These are phyloP conservation scores for Antennarius maculatus DNA, from an alignment of 2,797 vertebrate genomes.

Conservation along the genomic window DNA sequence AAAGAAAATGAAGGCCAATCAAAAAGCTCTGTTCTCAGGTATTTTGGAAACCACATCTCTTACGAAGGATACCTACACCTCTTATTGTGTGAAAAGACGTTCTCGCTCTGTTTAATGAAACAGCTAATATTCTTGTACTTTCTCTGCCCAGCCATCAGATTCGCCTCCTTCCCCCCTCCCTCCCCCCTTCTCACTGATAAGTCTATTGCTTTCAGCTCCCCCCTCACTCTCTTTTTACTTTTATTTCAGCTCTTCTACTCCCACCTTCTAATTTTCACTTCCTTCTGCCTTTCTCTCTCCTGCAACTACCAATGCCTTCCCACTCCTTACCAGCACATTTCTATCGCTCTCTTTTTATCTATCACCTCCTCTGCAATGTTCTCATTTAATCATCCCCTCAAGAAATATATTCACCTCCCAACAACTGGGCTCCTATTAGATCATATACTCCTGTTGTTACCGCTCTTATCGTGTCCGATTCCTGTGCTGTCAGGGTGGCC, in stretches of 20 bases:
- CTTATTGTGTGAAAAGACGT: conserved; percentile 57
- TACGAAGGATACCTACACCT: conserved; percentile 70
- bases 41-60: conserved; percentile 48
- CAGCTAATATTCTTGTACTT: conserved; percentile 68
- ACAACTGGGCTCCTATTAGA: conserved; percentile 76
- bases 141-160: conserved; percentile 56
- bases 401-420: conserved; percentile 81
- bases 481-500: conserved; percentile 59
- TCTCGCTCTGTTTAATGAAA: conserved; percentile 70
- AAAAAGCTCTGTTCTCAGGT: conserved; percentile 31
- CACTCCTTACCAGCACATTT: conserved; percentile 80
- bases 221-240: conserved; percentile 51
- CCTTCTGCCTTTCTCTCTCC: conserved; percentile 56
- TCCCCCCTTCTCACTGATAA: conserved; percentile 29
- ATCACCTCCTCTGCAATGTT: conserved; percentile 86
- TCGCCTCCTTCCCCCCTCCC: conserved; percentile 40
- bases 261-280: conserved; percentile 81
- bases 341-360: conserved; percentile 77
- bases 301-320: conserved; percentile 71
- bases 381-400: conserved; percentile 86
- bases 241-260: conserved; percentile 67
- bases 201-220: conserved; percentile 60
- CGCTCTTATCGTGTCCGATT: conserved; percentile 72
- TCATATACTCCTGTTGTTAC: conserved; percentile 73
- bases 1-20: conserved; percentile 51